Evolutionary conservation across 2,888 invertebrate species (phyloP), one percentile per base, ranked within the genome.

Genomic region (Argyresthia goedartella): DNA sequence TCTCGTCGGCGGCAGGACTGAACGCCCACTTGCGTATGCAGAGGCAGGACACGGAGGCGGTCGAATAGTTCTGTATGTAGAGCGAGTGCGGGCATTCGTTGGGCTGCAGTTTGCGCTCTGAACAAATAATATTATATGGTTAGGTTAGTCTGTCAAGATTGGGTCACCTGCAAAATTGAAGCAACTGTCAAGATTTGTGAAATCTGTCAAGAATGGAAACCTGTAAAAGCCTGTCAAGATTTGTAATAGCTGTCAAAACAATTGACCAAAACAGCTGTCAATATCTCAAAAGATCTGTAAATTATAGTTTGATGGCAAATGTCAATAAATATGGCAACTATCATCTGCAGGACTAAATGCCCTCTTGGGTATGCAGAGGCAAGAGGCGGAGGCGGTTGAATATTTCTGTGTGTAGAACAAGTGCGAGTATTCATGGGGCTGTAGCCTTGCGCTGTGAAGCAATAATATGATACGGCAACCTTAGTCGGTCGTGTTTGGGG

Each of bases 361-460:
- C 96, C 96, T 97, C 76, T 94, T 93, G 56, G 95, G 89, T 47
- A 99, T 88, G 55, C 94, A 91, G 47, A 99, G 89, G 73, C 99
- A 99, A 48, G 97, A 97, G 60, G 96, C 95, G 41, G 97, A 96
- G 39, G 99, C 98, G 10, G 99, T 99, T 59, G 97, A 97, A 75
- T 99, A 99, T 86, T 99, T 99, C 86, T 99, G 98, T 64, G 99
- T 97, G 87, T 99, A 99, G 58, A 99, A 89, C 65, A 97, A 95
- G 86, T 99, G 99, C 0, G 99, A 99, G 63, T 96, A 95, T 86
- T 99, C 99, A 73, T 93, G 93, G 0, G 95, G 92, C 64, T 95
- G 95, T 55, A 99, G 87, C 82, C n/a, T 98, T 98, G 52, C 99
- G 91, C 76, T 98, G 98, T 96, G 84, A n/a, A 56, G 39, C 9